phyloP scores from a whole-genome alignment of 2,113 vertebrate genomes.

The Rhabdornis inornatus region DNA sequence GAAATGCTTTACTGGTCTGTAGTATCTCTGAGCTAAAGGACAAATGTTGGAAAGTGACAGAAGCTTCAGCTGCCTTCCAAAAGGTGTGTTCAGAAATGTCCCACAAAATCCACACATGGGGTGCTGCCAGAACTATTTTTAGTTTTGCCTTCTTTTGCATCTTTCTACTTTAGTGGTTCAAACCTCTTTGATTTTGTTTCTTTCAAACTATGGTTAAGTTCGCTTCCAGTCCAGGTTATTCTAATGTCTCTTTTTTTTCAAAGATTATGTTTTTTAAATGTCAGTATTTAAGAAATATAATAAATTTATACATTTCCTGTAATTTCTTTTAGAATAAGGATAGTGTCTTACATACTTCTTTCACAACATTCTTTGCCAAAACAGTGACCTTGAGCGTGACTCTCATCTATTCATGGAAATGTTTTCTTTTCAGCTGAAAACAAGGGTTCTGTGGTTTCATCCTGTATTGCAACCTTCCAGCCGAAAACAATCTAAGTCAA shows the following conservation, averaged over 20 bases:
- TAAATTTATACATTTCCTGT: not conserved
- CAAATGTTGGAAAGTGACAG: not conserved
- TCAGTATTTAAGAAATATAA: slow-evolving; percentile 39
- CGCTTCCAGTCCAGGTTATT: not conserved
- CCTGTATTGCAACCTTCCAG: not conserved
- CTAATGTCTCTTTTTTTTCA: slow-evolving; percentile 27
- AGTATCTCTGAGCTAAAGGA: slow-evolving; percentile 59
- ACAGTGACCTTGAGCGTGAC: not conserved
- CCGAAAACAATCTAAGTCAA: not conserved
- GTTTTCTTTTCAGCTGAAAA: not conserved
- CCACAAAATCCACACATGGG: not conserved
- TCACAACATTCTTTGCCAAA: not conserved
- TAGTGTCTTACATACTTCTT: not conserved
- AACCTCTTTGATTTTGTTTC: slow-evolving; percentile 47
- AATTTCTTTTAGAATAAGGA: slow-evolving; percentile 8
- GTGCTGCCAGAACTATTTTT: slow-evolving; percentile 46
- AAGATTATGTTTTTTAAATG: not conserved
- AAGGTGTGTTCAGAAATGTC: slow-evolving; percentile 4
- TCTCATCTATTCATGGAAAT: not conserved
- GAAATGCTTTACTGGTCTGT: slow-evolving; percentile 64
- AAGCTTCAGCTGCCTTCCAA: slow-evolving; percentile 34
- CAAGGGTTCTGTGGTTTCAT: not conserved
- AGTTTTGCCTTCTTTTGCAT: not conserved
- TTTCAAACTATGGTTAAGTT: slow-evolving; percentile 39
- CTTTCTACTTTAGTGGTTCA: slow-evolving; percentile 15